Percentiles rank a stretch among this genome's conserved stretches.
These are phyloP conservation scores for Oceanodroma leucorhoa DNA, from an alignment of 2,797 vertebrate genomes.

Conservation along the genomic window DNA sequence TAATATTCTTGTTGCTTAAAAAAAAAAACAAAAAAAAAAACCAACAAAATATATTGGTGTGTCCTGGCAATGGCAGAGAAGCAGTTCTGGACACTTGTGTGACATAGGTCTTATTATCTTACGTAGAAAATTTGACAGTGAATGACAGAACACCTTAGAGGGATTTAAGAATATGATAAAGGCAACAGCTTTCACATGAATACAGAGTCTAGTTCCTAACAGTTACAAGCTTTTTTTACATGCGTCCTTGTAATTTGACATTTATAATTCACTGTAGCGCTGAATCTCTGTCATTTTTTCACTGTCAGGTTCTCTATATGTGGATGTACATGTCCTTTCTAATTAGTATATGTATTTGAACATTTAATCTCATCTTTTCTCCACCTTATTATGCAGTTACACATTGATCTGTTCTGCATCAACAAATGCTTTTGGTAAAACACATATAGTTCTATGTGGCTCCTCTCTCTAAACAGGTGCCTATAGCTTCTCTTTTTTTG, in stretches of 20 bases:
- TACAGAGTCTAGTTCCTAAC: slow-evolving; percentile 67
- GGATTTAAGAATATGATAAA: slow-evolving; percentile 71
- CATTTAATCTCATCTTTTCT: slow-evolving; percentile 54
- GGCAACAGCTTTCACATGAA: slow-evolving; percentile 52
- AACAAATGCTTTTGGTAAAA: slow-evolving; percentile 30
- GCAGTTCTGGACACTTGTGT: slow-evolving; percentile 72
- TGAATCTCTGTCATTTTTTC: slow-evolving; percentile 74
- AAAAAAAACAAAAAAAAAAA: neutral
- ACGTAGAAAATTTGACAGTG: slow-evolving; percentile 73
- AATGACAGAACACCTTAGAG: slow-evolving; percentile 78
- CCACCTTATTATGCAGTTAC: slow-evolving; percentile 38
- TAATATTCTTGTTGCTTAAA: slow-evolving; percentile 55
- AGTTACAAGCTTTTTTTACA: slow-evolving; percentile 73
- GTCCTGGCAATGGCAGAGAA: slow-evolving; percentile 61
- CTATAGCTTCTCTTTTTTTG: neutral
- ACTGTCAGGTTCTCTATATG: slow-evolving; percentile 57
- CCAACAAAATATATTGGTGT: neutral
- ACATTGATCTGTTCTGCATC: slow-evolving; percentile 16
- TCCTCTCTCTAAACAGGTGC: neutral
- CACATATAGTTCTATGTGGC: neutral
- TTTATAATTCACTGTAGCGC: slow-evolving; percentile 75
- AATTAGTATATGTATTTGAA: slow-evolving; percentile 77
- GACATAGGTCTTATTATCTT: slow-evolving; percentile 72
- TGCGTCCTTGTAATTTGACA: slow-evolving; percentile 76
- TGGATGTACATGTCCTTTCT: slow-evolving; percentile 73